Evolutionary conservation across 2,797 vertebrate species (phyloP), one percentile per base, ranked within the genome.

Genomic region (Champsocephalus gunnari): DNA sequence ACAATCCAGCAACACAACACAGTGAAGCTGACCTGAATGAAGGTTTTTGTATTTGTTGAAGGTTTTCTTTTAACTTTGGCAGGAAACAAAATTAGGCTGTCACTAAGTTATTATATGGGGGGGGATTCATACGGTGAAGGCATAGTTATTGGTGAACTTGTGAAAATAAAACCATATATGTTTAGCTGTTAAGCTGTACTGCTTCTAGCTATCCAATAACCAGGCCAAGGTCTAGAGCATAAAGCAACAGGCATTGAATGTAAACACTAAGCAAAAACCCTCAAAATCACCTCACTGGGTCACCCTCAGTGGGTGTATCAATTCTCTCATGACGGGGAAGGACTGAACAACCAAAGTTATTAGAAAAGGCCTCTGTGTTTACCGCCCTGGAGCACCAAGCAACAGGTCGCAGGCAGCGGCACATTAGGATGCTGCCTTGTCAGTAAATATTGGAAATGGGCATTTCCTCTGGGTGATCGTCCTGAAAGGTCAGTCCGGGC

Each of bases 361-460:
- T 38, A 41, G 53, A 80, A 81, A 79, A 71, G 43, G 43, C 19
- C 48, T 72, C 47, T 56, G 47, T 73, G 34, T 71, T 74, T 41
- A 12, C 44, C 4, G 34, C 69, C 50, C 54, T 9, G 43, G 67
- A 58, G 50, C 78, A 5, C 61, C 62, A 38, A 21, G 74, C 82
- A 79, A 81, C 86, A 84, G 69, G 80, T 90, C 78, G 65, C 80
- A 65, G 53, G 73, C 75, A 78, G 76, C 28, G 19, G 62, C 73
- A 65, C 89, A 87, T 93, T 90, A 91, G 70, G 88, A 93, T 89
- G 90, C 90, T 80, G 79, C 80, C 34, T 50, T 85, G 85, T 92
- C 87, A 77, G 90, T 94, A 90, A 92, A 92, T 94, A 92, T 85
- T 88, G 89, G 72, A 91, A 89, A 93, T 88, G 90, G 90, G 87